Base-by-base conservation (phyloP, 2,888 invertebrate species). In the Drosophila eohydei region DNA sequence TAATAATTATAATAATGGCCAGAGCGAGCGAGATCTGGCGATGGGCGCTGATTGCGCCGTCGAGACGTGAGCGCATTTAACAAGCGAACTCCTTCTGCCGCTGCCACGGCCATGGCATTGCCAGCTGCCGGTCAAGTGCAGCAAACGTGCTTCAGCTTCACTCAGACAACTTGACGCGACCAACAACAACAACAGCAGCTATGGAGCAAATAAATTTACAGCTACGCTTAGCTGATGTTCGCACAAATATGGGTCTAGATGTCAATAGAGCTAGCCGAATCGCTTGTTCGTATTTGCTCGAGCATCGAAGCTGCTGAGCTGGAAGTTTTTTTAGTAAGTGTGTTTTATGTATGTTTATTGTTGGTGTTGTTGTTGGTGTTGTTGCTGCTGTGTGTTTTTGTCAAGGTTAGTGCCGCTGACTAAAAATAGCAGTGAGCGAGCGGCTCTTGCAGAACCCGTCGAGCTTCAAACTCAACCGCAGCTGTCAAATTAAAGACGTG, bases 1-100 rank as follows among this genome's bases (percentile, higher is more conserved):
- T 90, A 86, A 86, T 88, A 87, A 87, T 87, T 82, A 86, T 83
- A 88, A 86, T 86, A 78, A 85, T 82, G 65, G 74, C 38, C 56
- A 54, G 74, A 28, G 54, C 11, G 7, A 7, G 28, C 38, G 38
- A 54, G 54, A 40, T 38, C 61, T 55, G 36, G 34, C 81, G 83
- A 86, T 79, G 79, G 82, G 68, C 82, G 82, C 78, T 84, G 88
- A 85, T 83, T 79, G 77, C 70, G 59, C 72, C 63, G 50, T 66
- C 14, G 40, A 64, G 74, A 88, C 88, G 84, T 87, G 88, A 86
- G 79, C 74, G 79, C 79, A 83, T 86, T 85, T 71, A 77, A 79
- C 62, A 70, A 71, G 43, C 69, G 54, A 30, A 5, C 38, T 55
- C 54, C 40, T 55, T 12, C 55, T 16, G 16, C 40, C 14, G n/a